Conservation (phyloP, 2,888 invertebrate genomes). For the Lissonota sp. region DNA sequence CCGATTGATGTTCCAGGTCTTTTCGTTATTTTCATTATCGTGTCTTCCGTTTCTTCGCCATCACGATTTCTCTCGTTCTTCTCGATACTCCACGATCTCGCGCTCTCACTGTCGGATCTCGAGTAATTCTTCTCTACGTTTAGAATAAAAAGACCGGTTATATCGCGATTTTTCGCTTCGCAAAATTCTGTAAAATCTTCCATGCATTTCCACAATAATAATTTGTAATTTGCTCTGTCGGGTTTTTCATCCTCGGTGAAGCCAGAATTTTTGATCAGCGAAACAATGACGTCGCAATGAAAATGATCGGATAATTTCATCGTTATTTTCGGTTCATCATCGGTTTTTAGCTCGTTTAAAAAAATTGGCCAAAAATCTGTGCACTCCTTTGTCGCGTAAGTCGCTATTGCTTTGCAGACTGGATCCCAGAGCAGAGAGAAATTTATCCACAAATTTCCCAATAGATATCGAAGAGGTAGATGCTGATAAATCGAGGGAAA, state of each 20-base stretch:
- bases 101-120: constrained; percentile 86
- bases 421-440: constrained; percentile 96
- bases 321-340: constrained; percentile 72
- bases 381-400: constrained; percentile 86
- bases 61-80: constrained; percentile 75
- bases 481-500: constrained; percentile 86
- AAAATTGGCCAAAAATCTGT: constrained; percentile 91
- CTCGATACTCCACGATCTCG: constrained; percentile 86
- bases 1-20: constrained; percentile 67
- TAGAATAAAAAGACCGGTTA: constrained; percentile 91
- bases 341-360: constrained; percentile 85
- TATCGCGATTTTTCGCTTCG: constrained; percentile 92
- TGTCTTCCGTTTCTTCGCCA: constrained; percentile 48
- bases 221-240: constrained; percentile 91
- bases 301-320: constrained; percentile 19
- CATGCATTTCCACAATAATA: constrained; percentile 93
- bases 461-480: constrained; percentile 90
- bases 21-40: no score
- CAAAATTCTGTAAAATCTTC: constrained; percentile 89
- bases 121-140: constrained; percentile 90
- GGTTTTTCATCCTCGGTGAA: constrained; percentile 85
- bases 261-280: constrained; percentile 72
- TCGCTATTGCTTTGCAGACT: constrained; percentile 89
- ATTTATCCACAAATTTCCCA: constrained; percentile 93
- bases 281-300: constrained; percentile 72